Evolutionary conservation across 2,113 vertebrate genomes (phyloP).

Genomic region (Bothrops jararaca): DNA sequence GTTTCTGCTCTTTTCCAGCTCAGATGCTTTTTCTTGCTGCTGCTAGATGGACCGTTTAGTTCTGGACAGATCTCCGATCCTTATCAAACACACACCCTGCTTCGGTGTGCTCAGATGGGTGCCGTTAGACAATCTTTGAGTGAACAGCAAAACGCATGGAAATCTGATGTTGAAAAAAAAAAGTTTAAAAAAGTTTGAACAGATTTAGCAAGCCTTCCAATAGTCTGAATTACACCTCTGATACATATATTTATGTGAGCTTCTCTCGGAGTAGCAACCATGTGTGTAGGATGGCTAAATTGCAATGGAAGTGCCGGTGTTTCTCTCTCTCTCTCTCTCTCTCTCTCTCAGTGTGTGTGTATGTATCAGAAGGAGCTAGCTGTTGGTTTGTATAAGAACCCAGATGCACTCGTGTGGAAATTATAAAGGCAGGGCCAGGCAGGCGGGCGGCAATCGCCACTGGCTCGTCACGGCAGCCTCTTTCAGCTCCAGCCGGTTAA

Average conservation of each 20-base stretch:
- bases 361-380: conserved; percentile 76
- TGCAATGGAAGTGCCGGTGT: conserved; percentile 68
- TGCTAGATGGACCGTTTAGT: neutral
- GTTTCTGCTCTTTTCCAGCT: neutral
- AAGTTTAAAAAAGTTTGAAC: conserved; percentile 68
- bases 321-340: neutral
- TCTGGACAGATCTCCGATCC: conserved; percentile 47
- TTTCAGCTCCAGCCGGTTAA: conserved; percentile 84
- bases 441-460: conserved; percentile 87
- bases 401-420: conserved; percentile 85
- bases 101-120: neutral
- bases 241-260: conserved; percentile 70
- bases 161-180: conserved; percentile 66
- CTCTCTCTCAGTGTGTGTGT: conserved; percentile 69
- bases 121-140: conserved; percentile 60
- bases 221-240: conserved; percentile 70
- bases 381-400: conserved; percentile 89
- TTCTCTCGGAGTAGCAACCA: conserved; percentile 68
- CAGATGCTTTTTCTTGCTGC: neutral
- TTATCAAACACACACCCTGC: conserved; percentile 11
- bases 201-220: conserved; percentile 69
- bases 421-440: conserved; percentile 95
- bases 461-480: conserved; percentile 85
- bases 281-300: conserved; percentile 65
- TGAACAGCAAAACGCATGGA: conserved; percentile 46